Percentiles rank a stretch among this genome's conserved stretches.
These are phyloP conservation scores for Papilio glaucus DNA, from an alignment of 1,140 invertebrate species.

Conservation along the genomic window DNA sequence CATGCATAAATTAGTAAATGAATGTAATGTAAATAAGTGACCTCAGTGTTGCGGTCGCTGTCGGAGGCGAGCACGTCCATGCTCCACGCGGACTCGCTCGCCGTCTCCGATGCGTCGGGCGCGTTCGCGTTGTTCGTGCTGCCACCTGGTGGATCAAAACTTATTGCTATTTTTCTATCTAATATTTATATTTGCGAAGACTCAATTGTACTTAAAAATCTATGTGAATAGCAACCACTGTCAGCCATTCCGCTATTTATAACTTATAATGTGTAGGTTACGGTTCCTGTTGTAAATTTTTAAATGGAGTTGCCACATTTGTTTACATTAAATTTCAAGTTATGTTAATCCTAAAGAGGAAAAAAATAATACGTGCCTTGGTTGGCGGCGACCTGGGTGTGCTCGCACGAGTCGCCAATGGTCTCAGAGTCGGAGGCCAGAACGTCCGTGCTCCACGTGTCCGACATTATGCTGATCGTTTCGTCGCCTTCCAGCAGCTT, in stretches of 20 bases:
- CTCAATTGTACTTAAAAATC: no score
- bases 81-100: conserved; percentile 97
- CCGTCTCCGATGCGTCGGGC: conserved; percentile 93
- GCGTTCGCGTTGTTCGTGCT: conserved; percentile 56
- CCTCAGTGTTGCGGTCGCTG: conserved; percentile 95
- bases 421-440: conserved; percentile 97
- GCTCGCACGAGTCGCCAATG: conserved; percentile 87
- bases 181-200: no score
- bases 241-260: no score
- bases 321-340: no score
- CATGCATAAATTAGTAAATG: no score
- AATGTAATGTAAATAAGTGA: conserved; percentile 39
- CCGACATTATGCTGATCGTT: conserved; percentile 96
- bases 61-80: conserved; percentile 98
- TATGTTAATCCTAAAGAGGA: no score
- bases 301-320: no score
- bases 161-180: neutral
- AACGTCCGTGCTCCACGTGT: conserved; percentile 99
- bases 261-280: no score
- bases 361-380: conserved; percentile 49
- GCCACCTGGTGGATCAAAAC: conserved; percentile 43
- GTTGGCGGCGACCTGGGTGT: conserved; percentile 72
- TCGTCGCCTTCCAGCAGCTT: conserved; percentile 95
- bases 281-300: no score
- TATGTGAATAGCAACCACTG: no score